Evolutionary conservation across 2,113 vertebrate species (phyloP).

Genomic region (Lepus americanus): DNA sequence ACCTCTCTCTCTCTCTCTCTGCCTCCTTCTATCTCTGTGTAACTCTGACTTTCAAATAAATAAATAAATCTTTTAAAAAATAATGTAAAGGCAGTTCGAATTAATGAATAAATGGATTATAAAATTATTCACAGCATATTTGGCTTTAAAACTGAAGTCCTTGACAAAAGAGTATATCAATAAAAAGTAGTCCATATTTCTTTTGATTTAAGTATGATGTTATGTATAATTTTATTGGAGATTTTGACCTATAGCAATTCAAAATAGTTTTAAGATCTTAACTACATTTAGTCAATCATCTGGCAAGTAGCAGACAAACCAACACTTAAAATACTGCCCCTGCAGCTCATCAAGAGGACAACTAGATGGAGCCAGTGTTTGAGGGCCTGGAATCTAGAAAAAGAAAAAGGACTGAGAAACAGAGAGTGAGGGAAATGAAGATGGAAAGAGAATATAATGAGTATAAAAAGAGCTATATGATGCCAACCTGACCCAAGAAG

Average conservation of each 20-base stretch:
- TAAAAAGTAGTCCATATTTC: slow-evolving; percentile 15
- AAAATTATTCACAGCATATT: slow-evolving; percentile 28
- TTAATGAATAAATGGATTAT: slow-evolving; percentile 54
- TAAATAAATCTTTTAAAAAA: no score
- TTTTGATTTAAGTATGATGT: slow-evolving; percentile 30
- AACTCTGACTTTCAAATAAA: no score
- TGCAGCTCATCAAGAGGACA: neutral
- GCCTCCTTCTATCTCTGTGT: no score
- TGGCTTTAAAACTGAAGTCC: slow-evolving; percentile 63
- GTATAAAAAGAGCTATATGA: neutral
- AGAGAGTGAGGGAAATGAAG: neutral
- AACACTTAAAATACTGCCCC: neutral
- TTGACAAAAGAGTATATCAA: slow-evolving; percentile 41
- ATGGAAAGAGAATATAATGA: neutral
- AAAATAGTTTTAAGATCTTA: slow-evolving; percentile 17
- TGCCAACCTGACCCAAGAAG: neutral
- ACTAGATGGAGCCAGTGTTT: neutral
- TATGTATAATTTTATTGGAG: neutral
- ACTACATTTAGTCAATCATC: neutral
- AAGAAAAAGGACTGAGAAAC: slow-evolving; percentile 63
- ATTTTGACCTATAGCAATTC: neutral
- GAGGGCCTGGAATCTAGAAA: neutral
- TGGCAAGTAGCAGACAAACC: neutral
- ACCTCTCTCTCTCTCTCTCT: no score
- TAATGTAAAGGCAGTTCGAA: neutral